Conservation (phyloP, 2,113 vertebrate genomes). For the Tragelaphus scriptus region DNA sequence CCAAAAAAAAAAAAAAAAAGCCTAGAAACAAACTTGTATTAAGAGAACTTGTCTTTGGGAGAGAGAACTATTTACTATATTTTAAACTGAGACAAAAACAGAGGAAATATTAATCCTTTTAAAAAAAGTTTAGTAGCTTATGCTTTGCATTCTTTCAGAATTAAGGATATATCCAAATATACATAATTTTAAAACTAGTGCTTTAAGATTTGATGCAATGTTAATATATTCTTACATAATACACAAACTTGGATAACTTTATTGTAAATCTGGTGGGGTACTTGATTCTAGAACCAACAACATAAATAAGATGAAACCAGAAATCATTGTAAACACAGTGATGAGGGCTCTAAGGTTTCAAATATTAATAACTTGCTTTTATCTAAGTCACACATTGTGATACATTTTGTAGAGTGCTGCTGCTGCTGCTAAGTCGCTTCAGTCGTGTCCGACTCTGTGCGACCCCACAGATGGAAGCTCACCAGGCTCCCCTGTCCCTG, state of each 20-base stretch:
- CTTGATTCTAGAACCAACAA: not conserved
- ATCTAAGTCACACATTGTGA: not conserved
- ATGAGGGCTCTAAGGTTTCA: not conserved
- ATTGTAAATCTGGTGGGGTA: not conserved
- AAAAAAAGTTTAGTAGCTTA: not conserved
- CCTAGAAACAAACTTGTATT: not conserved
- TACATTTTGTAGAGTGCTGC: not conserved
- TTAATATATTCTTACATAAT: not conserved
- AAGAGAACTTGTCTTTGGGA: not conserved
- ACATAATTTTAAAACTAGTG: not conserved
- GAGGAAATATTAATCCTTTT: not conserved
- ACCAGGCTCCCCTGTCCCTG: too few species aligned
- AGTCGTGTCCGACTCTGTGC: too few species aligned
- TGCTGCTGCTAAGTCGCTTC: too few species aligned
- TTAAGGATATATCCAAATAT: not conserved
- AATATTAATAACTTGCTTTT: not conserved
- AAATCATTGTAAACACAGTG: not conserved
- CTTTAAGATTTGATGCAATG: not conserved
- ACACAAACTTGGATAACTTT: conserved; percentile 4
- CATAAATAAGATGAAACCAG: not conserved
- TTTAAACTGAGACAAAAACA: not conserved
- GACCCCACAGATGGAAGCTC: too few species aligned
- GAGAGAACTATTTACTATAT: not conserved
- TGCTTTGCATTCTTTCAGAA: not conserved
- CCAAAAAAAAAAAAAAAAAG: not conserved